Evolutionary conservation across 2,113 vertebrate species (phyloP), one percentile per base, ranked within the genome.

Genomic region (Tachuris rubrigastra): DNA sequence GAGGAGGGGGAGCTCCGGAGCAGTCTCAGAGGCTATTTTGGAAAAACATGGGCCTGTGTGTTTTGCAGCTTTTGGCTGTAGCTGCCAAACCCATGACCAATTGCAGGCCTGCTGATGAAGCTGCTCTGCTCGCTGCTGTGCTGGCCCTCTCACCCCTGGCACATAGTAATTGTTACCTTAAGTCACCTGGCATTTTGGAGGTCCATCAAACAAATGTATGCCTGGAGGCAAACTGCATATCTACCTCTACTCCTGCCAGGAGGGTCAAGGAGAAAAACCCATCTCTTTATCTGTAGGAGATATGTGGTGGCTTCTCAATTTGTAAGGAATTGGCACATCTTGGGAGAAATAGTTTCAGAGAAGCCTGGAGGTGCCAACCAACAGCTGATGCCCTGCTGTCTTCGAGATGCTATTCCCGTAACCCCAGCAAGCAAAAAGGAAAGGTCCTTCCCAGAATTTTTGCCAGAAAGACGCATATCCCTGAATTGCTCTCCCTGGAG

Each of bases 61-160:
- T 71, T 90, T 71, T 74, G 46, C 39, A 55, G 66, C 37, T 83
- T 72, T 90, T 4, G 5, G 24, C n/a, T 0, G 0, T 19, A 24
- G n/a, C 46, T 67, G 44, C 67, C 76, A 87, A 92, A 71, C 14
- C 21, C 5, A 0, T 24, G 55, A 58, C 12, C 0, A 1, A 42
- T 8, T 66, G 50, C 85, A 69, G 58, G n/a, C 50, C 55, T 56
- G 22, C 24, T 10, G 5, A 11, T 22, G 58, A 79, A 30, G 37
- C 60, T 18, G 25, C 68, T 81, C n/a, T 41, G 2, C 33, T 47
- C 14, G 41, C 10, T 1, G 2, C 63, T 1, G 0, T 3, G 39
- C 17, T 1, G 1, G 28, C 9, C 24, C 25, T 50, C 35, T 50
- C 33, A 14, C 3, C 1, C 41, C 22, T 77, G 69, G n/a, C 50